Conservation (phyloP, 2,888 invertebrate genomes). For the Calameuta idolon region DNA sequence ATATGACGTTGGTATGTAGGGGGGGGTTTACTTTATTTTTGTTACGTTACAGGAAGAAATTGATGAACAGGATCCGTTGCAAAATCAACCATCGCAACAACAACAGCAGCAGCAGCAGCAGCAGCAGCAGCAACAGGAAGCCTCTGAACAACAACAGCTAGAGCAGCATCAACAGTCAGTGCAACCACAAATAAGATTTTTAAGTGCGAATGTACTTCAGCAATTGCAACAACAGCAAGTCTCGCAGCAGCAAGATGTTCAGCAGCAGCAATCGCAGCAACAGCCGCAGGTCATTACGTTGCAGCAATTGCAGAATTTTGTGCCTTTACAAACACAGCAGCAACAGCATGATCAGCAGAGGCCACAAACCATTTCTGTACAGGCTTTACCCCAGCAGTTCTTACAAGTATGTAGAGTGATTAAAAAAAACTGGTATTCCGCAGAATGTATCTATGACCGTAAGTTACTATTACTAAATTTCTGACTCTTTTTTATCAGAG, state of each 20-base stretch:
- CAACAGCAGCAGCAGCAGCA: conserved; percentile 31
- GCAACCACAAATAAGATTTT: conserved; percentile 59
- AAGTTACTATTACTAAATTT: background rate
- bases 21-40: background rate
- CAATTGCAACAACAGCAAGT: conserved; percentile 59
- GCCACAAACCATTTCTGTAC: conserved; percentile 66
- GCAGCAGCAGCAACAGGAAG: conserved; percentile 39
- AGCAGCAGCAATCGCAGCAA: conserved; percentile 63
- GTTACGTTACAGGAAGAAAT: conserved; percentile 54
- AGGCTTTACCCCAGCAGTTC: conserved; percentile 70
- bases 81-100: conserved; percentile 36
- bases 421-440: background rate
- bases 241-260: conserved; percentile 64
- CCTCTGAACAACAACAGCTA: conserved; percentile 35
- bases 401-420: conserved; percentile 62
- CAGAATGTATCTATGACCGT: background rate
- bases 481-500: conserved; percentile 43
- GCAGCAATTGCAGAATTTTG: conserved; percentile 68
- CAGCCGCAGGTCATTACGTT: conserved; percentile 68
- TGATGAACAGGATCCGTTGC: conserved; percentile 57
- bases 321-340: conserved; percentile 65
- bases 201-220: conserved; percentile 62
- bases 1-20: too few species aligned
- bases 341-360: conserved; percentile 62
- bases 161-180: conserved; percentile 48